Evolutionary conservation across 2,888 invertebrate species (phyloP).

Genomic region (Hyposoter didymator): DNA sequence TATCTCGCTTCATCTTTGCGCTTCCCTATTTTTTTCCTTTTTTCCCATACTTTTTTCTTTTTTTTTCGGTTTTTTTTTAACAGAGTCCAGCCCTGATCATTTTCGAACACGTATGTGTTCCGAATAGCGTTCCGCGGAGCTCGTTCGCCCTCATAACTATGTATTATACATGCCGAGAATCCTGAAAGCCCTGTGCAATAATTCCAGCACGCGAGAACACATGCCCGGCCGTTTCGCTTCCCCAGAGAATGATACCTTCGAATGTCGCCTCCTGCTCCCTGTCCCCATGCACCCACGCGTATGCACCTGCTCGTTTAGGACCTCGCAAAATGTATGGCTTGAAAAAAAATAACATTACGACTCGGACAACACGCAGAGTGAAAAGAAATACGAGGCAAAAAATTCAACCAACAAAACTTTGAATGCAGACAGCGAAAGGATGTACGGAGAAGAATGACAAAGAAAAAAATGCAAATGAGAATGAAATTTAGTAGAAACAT

Average conservation of each 20-base stretch:
- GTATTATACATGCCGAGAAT: background rate
- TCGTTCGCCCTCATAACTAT: constrained; percentile 22
- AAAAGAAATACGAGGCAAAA: constrained; percentile 6
- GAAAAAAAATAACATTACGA: background rate
- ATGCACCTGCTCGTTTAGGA: constrained; percentile 43
- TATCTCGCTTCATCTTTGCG: constrained; percentile 44
- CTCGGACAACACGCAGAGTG: background rate
- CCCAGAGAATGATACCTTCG: constrained; percentile 18
- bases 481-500: background rate
- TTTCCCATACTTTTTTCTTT: background rate
- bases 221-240: constrained; percentile 36
- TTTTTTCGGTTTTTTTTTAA: constrained; percentile 16
- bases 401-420: background rate
- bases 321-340: background rate
- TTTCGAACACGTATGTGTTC: background rate
- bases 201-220: constrained; percentile 55
- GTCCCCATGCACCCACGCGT: constrained; percentile 50
- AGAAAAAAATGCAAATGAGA: constrained; percentile 7
- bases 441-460: background rate
- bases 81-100: constrained; percentile 15
- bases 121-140: background rate
- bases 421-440: background rate
- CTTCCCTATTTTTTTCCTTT: constrained; percentile 14
- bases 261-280: constrained; percentile 22
- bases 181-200: constrained; percentile 27